Evolutionary conservation across 2,888 invertebrate genomes (phyloP).

Genomic region (Morpho helenor): DNA sequence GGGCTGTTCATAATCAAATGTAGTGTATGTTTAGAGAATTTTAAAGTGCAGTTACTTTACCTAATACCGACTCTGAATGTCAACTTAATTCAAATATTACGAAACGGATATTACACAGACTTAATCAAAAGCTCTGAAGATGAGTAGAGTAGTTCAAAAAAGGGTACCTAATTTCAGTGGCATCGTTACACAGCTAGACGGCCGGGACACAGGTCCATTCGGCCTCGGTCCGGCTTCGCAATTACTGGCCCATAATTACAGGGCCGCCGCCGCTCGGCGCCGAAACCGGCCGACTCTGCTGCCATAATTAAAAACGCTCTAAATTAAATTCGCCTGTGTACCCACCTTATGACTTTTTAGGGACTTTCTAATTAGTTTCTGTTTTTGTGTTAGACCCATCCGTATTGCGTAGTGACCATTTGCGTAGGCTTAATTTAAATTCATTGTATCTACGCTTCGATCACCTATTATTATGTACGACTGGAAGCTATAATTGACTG

Average conservation of each 20-base stretch:
- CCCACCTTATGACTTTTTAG: constrained; percentile 74
- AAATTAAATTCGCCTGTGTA: constrained; percentile 78
- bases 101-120: constrained; percentile 3
- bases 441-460: constrained; percentile 7
- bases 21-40: too few relatives aligned
- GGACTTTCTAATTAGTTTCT: constrained; percentile 74
- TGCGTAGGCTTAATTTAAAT: constrained; percentile 15
- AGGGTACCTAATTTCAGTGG: constrained; percentile 46
- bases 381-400: constrained; percentile 47
- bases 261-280: constrained; percentile 73
- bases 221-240: constrained; percentile 59
- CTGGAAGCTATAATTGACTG: too few relatives aligned
- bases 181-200: constrained; percentile 46
- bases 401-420: constrained; percentile 3
- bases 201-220: constrained; percentile 43
- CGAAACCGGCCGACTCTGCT: constrained; percentile 61
- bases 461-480: too few relatives aligned
- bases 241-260: constrained; percentile 78
- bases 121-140: constrained; percentile 13
- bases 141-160: constrained; percentile 17
- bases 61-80: background rate
- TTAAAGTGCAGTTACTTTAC: too few relatives aligned
- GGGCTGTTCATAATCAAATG: too few relatives aligned
- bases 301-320: constrained; percentile 78
- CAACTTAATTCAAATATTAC: too few relatives aligned